Percentiles rank a stretch among this genome's conserved stretches.
phyloP scores from a whole-genome alignment of 2,113 vertebrate genomes.

The Sigmodon hispidus region DNA sequence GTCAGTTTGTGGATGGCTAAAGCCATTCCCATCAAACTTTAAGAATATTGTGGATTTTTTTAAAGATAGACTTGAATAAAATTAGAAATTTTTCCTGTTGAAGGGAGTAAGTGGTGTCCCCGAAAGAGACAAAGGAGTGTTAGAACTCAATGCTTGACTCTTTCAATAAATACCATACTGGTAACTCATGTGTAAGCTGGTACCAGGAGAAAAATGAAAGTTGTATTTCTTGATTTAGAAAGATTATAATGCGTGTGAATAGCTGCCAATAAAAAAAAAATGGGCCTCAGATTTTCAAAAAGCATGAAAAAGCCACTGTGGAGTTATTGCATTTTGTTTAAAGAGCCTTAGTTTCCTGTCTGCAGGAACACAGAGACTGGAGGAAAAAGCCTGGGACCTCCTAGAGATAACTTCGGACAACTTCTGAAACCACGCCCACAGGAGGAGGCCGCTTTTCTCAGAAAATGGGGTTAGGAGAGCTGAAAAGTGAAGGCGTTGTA shows the following conservation, averaged over 20 bases:
- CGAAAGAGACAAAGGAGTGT: too few species aligned
- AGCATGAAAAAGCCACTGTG: too few species aligned
- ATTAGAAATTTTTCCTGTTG: background rate
- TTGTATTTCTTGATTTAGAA: background rate
- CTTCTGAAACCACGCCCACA: background rate
- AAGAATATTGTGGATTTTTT: background rate
- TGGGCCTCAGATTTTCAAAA: background rate
- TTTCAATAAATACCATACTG: background rate
- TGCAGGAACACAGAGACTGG: background rate
- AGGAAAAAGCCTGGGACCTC: background rate
- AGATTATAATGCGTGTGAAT: background rate
- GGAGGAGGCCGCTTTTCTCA: background rate
- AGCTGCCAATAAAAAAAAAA: background rate
- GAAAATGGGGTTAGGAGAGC: background rate
- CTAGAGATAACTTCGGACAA: background rate
- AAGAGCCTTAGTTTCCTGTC: background rate
- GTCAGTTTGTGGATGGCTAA: background rate
- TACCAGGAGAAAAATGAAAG: background rate
- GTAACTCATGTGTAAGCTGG: too few species aligned
- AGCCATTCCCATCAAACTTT: background rate
- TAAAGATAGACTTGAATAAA: background rate
- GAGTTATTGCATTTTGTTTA: fast-evolving
- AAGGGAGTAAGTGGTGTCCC: fast-evolving
- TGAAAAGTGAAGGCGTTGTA: background rate
- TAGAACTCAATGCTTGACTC: fast-evolving